Conservation (phyloP, 2,888 invertebrate species). For the Plebejus melissa region DNA sequence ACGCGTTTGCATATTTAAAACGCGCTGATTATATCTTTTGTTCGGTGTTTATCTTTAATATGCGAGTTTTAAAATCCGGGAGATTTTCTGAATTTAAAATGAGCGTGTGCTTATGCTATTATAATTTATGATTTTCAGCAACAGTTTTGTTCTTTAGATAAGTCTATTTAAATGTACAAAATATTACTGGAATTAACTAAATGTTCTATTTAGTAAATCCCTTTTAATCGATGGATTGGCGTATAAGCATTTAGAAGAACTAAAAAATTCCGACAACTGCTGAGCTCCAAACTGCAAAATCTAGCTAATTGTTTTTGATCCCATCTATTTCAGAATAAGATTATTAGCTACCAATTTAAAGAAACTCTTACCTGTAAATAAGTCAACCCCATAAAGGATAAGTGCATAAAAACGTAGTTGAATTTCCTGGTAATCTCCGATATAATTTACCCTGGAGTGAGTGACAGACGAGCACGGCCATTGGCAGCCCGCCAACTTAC, state of each 20-base stretch:
- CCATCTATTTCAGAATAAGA: too few species aligned
- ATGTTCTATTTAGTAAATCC: too few species aligned
- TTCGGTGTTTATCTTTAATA: slow-evolving; percentile 20
- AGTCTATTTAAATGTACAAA: too few species aligned
- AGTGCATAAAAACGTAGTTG: slow-evolving; percentile 23
- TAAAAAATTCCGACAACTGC: neutral
- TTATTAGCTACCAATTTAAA: neutral
- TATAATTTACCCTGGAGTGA: slow-evolving; percentile 21
- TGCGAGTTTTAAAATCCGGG: neutral
- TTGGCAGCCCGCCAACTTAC: slow-evolving; percentile 22
- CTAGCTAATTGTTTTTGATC: neutral
- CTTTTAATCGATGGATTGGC: too few species aligned
- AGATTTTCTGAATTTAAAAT: slow-evolving; percentile 5
- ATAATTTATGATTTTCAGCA: neutral
- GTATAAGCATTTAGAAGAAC: neutral
- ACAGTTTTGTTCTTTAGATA: neutral
- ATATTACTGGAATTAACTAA: too few species aligned
- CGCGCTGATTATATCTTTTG: slow-evolving; percentile 24
- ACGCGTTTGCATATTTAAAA: slow-evolving; percentile 25
- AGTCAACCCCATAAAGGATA: neutral
- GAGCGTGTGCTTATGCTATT: neutral
- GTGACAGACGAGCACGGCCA: slow-evolving; percentile 19
- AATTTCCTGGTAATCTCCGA: slow-evolving; percentile 24
- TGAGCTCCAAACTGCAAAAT: neutral
- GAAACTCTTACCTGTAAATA: neutral